These are phyloP conservation scores for Cardiocondyla obscurior DNA, from an alignment of 1,140 invertebrate genomes.

Conservation along the genomic window DNA sequence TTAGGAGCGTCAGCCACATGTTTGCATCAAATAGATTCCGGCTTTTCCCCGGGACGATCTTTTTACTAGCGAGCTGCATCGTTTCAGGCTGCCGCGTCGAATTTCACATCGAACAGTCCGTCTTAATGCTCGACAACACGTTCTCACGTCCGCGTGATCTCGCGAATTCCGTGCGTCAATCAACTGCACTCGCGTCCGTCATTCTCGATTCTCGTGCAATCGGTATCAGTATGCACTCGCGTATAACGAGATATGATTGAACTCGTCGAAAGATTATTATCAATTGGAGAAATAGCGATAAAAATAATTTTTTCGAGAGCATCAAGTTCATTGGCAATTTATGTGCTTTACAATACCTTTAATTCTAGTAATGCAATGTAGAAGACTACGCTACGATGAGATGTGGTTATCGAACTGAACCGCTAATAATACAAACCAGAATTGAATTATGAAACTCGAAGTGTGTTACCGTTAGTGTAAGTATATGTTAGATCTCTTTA, in stretches of 20 bases:
- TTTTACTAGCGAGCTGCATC: conserved; percentile 22
- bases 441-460: neutral
- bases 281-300: neutral
- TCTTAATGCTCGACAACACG: neutral
- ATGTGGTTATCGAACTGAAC: neutral
- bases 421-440: neutral
- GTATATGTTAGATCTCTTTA: neutral
- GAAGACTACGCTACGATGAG: neutral
- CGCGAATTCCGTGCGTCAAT: conserved; percentile 13
- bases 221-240: conserved; percentile 11
- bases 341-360: neutral
- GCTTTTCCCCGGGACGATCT: neutral
- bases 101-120: neutral
- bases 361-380: neutral
- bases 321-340: neutral
- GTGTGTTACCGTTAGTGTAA: neutral
- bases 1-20: conserved; percentile 30
- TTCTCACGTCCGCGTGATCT: conserved; percentile 21
- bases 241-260: conserved; percentile 32
- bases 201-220: conserved; percentile 1
- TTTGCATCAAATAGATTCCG: conserved; percentile 10
- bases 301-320: neutral
- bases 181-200: neutral
- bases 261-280: neutral
- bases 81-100: conserved; percentile 8